A percentile compares a stretch with the other conserved stretches of the same genome.
Evolutionary conservation across 2,113 vertebrate species (phyloP).

Genomic region (Calyptommatus sinebrachiatus): DNA sequence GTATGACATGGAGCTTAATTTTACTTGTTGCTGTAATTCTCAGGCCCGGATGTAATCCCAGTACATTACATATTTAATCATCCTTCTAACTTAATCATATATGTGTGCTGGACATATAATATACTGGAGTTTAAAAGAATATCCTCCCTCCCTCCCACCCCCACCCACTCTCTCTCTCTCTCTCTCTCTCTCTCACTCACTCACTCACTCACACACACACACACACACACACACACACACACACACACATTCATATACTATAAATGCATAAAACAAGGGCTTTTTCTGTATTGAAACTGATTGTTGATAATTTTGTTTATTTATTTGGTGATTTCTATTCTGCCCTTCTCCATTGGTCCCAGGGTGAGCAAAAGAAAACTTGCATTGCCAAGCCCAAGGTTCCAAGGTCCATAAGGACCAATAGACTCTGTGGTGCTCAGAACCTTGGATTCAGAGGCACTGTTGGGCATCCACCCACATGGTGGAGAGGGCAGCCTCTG

Average conservation of each 20-base stretch:
- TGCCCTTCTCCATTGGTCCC: too few species aligned
- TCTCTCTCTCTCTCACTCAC: not conserved
- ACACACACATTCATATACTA: not conserved
- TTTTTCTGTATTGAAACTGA: not conserved
- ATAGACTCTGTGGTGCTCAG: too few species aligned
- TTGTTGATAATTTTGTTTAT: too few species aligned
- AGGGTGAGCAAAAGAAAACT: too few species aligned
- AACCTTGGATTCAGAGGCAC: too few species aligned
- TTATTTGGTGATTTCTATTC: too few species aligned
- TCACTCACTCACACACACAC: too few species aligned
- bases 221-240: not conserved
- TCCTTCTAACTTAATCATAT: conserved; percentile 14
- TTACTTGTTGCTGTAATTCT: not conserved
- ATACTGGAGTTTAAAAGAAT: not conserved
- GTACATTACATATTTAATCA: conserved; percentile 32
- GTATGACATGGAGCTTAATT: conserved; percentile 12
- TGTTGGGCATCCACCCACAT: too few species aligned
- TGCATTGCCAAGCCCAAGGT: too few species aligned
- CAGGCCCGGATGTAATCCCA: not conserved
- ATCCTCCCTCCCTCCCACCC: not conserved
- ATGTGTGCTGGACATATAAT: conserved; percentile 10
- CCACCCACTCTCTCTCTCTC: not conserved
- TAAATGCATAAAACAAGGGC: not conserved
- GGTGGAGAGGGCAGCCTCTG: too few species aligned
- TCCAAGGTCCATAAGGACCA: too few species aligned